Percentiles rank a stretch among this genome's conserved stretches.
phyloP scores from a whole-genome alignment of 2,888 invertebrate species.

The Deilephila porcellus region DNA sequence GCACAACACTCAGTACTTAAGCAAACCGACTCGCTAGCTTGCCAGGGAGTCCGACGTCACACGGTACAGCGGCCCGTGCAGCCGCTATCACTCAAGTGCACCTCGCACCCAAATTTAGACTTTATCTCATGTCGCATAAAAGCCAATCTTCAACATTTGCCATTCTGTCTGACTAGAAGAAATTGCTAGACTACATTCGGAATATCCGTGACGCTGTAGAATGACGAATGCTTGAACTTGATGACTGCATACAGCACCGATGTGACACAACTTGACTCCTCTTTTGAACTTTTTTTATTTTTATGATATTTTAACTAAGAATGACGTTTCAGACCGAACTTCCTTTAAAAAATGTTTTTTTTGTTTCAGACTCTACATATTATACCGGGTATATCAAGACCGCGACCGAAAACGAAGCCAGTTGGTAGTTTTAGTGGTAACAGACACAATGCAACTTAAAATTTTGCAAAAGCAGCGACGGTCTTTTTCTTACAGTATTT shows the following conservation, averaged over 20 bases:
- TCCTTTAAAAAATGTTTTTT: no score
- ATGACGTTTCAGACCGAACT: no score
- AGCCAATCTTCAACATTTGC: conserved; percentile 74
- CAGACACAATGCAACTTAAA: no score
- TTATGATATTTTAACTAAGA: no score
- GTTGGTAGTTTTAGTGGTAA: no score
- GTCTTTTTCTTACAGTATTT: no score
- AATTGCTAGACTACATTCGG: conserved; percentile 75
- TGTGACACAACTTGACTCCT: conserved; percentile 69
- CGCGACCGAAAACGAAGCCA: no score
- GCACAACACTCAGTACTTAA: conserved; percentile 49
- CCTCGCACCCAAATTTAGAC: conserved; percentile 56
- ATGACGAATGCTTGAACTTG: conserved; percentile 78
- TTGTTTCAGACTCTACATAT: no score
- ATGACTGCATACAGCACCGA: conserved; percentile 62
- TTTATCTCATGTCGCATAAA: conserved; percentile 54
- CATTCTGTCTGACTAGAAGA: conserved; percentile 77
- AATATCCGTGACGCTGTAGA: conserved; percentile 67
- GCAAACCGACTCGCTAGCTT: conserved; percentile 26
- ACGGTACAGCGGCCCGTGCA: conserved; percentile 66
- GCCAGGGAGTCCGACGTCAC: conserved; percentile 68
- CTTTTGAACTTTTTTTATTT: conserved; percentile 47
- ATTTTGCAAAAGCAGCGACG: no score
- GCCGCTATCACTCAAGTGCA: conserved; percentile 62
- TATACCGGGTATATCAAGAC: no score